Evolutionary conservation across 2,888 invertebrate genomes (phyloP), one percentile per base, ranked within the genome.

Genomic region (Amphipyra tragopoginis): DNA sequence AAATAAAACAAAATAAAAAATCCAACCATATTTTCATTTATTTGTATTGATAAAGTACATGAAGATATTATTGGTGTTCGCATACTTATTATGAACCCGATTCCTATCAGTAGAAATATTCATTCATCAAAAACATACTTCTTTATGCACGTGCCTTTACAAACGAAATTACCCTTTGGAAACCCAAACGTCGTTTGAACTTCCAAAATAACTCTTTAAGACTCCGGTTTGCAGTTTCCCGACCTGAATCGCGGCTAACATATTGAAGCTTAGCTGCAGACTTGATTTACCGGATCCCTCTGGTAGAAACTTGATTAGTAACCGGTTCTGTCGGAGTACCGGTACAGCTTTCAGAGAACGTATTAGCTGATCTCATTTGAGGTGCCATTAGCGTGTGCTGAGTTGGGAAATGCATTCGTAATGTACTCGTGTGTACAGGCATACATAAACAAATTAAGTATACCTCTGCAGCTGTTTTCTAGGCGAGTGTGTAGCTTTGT

Each of bases 161-260:
- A 34, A 44, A 40, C 13, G 26, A 53, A 44, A 56, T 45, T 55
- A 61, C 7, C 38, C 34, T n/a, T 29, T 34, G 9, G 21, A 45
- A 45, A 42, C 39, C 57, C 21, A 29, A 61, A 56, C 14, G 42
- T 40, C 47, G 56, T 56, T 72, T 33, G 44, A 57, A 70, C 59
- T 75, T 75, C 34, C n/a, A 43, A 60, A 60, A 75, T 49, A 21
- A 48, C 59, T 54, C 44, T 74, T 48, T 63, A 48, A 69, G 70
- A 64, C 57, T 45, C 26, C 15, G 14, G 34, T 44, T 54, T 36
- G 39, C 53, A 57, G 39, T 60, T 67, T 36, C 55, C 39, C 44
- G 39, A 50, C 39, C 21, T 54, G 51, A 57, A 40, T 52, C 42
- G 29, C 38, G 15, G 33, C 59, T 47, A 59, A 70, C 15, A 56